Percentiles rank a stretch among this genome's conserved stretches.
Evolutionary conservation across 2,888 invertebrate genomes (phyloP).

Genomic region (Cantharis rustica): DNA sequence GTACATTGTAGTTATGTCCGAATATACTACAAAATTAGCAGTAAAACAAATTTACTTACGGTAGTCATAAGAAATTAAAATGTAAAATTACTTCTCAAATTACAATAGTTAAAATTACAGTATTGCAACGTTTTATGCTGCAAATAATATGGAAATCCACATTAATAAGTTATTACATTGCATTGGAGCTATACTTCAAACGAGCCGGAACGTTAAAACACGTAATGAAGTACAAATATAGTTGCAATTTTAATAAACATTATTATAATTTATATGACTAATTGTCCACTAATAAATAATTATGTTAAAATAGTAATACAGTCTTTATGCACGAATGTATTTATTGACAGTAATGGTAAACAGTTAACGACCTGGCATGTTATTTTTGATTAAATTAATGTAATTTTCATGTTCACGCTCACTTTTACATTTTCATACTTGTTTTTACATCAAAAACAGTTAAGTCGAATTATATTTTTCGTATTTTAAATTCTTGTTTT

Average conservation of each 20-base stretch:
- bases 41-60: background rate
- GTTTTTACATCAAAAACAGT: background rate
- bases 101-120: background rate
- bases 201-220: background rate
- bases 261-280: background rate
- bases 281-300: background rate
- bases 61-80: background rate
- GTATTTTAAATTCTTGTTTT: background rate
- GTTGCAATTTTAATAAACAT: background rate
- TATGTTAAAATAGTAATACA: background rate
- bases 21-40: background rate
- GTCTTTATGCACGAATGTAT: background rate
- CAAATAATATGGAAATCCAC: background rate
- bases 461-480: background rate
- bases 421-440: background rate
- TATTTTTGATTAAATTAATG: background rate
- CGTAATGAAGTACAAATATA: background rate
- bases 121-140: background rate
- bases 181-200: background rate
- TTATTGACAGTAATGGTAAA: background rate
- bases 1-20: too few relatives aligned
- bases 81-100: background rate
- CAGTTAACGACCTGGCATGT: background rate
- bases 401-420: background rate
- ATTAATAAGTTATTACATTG: background rate